A percentile compares a stretch with the other conserved stretches of the same genome.
Conservation (phyloP, 92 coral and sea anemone genomes). For the Porites lobata region DNA sequence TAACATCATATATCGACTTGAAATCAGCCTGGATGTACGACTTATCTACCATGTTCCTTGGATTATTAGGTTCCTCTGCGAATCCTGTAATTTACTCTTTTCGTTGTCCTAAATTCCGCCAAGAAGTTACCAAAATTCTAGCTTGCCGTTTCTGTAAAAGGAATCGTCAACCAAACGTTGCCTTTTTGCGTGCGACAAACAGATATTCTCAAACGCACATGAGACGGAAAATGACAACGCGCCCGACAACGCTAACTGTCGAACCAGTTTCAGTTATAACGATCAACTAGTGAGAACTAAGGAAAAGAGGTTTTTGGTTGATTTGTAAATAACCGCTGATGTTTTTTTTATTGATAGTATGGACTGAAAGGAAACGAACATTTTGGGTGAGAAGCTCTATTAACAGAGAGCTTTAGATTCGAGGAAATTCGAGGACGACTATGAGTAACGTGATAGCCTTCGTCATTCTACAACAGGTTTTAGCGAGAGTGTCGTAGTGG, state of each 20-base stretch:
- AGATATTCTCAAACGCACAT: not conserved
- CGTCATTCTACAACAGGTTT: too few relatives aligned
- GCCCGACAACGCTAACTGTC: not conserved
- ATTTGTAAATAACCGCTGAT: too few relatives aligned
- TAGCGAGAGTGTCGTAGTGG: too few relatives aligned
- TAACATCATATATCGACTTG: not conserved
- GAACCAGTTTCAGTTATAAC: not conserved
- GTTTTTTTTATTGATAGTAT: too few relatives aligned
- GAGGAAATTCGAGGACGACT: too few relatives aligned
- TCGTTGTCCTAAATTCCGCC: conserved; percentile 27
- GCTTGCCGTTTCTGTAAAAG: not conserved
- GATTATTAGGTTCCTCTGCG: conserved; percentile 38
- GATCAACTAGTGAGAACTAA: not conserved
- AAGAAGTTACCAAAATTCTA: conserved; percentile 8
- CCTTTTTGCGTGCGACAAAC: not conserved
- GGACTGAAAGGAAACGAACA: too few relatives aligned
- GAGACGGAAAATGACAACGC: not conserved
- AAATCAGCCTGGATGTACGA: not conserved
- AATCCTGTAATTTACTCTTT: conserved; percentile 43
- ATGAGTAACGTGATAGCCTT: too few relatives aligned
- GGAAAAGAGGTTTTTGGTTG: too few relatives aligned
- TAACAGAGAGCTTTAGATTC: too few relatives aligned
- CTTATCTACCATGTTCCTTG: conserved; percentile 9
- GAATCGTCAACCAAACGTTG: not conserved
- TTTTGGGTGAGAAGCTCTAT: too few relatives aligned